These are phyloP conservation scores for Sebastes fasciatus DNA, from an alignment of 2,113 vertebrate genomes.

Conservation along the genomic window DNA sequence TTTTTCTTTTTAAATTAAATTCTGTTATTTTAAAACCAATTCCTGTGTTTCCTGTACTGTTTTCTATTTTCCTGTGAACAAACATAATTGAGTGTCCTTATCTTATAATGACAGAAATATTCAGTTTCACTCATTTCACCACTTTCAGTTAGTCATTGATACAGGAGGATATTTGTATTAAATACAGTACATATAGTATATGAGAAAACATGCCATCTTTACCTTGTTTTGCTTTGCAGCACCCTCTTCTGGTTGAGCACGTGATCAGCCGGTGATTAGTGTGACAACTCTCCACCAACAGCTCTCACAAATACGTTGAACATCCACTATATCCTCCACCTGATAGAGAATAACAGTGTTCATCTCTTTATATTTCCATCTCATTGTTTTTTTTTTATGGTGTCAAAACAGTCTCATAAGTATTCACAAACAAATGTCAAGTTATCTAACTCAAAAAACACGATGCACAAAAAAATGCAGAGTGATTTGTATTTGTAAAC, in stretches of 20 bases:
- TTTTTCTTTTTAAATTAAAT: neutral
- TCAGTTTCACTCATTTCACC: neutral
- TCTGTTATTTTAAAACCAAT: neutral
- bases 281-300: neutral
- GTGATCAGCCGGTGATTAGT: neutral
- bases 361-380: neutral
- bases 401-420: too few relatives aligned
- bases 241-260: slow-evolving; percentile 9
- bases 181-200: neutral
- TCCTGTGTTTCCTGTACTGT: neutral
- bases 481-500: too few relatives aligned
- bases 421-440: too few relatives aligned
- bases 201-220: neutral
- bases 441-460: too few relatives aligned
- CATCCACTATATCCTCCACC: neutral
- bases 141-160: neutral
- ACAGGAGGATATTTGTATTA: neutral
- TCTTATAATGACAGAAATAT: neutral
- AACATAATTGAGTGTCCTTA: too few relatives aligned
- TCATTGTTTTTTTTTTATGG: too few relatives aligned
- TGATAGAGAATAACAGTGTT: neutral
- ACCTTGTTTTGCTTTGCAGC: neutral
- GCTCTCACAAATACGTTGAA: neutral
- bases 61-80: neutral
- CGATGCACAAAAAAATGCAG: too few relatives aligned